Evolutionary conservation across 2,113 vertebrate genomes (phyloP), one percentile per base, ranked within the genome.

Genomic region (Crotophaga sulcirostris): DNA sequence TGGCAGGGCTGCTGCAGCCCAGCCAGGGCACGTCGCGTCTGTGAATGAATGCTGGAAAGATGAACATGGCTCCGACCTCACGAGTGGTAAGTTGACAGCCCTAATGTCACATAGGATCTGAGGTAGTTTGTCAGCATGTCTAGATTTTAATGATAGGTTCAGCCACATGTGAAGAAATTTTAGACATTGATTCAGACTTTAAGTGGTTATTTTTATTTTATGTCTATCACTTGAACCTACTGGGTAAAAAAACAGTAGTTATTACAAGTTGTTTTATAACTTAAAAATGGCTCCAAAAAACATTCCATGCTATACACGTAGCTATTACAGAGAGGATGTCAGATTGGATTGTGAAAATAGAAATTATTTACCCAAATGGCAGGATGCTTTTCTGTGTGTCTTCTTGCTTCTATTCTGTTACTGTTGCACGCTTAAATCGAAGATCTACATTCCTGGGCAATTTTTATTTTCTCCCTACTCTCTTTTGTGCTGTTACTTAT

Each of bases 41-140:
- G 42, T 0, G 1, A 75, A 33, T 31, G 31, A 64, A 29, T 6
- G 3, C 4, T 18, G 49, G 83, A 62, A 73, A 85, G 28, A 17
- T 26, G 31, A 60, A 28, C 3, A 7, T 17, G 15, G 16, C 73
- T 92, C 81, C 68, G 56, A 42, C 42, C 68, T 68, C 23, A 2
- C 29, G 25, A 45, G 15, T 33, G 82, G 52, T 79, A 69, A 83
- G n/a, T 29, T 90, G 92, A 89, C 73, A 92, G 81, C 81, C 89
- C 80, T 40, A 38, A 40, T 4, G 5, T 34, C 75, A 25, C 23
- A 15, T 74, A 63, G 82, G 42, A 79, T 55, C 58, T 7, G 4
- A 72, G 38, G 14, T 23, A 26, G 29, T 52, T 16, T 42, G 66
- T 44, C 49, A 60, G 21, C 3, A 3, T 19, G 13, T 82, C 49